Evolutionary conservation across 2,888 invertebrate genomes (phyloP), one percentile per base, ranked within the genome.

Genomic region (Ennomos quercinarius): DNA sequence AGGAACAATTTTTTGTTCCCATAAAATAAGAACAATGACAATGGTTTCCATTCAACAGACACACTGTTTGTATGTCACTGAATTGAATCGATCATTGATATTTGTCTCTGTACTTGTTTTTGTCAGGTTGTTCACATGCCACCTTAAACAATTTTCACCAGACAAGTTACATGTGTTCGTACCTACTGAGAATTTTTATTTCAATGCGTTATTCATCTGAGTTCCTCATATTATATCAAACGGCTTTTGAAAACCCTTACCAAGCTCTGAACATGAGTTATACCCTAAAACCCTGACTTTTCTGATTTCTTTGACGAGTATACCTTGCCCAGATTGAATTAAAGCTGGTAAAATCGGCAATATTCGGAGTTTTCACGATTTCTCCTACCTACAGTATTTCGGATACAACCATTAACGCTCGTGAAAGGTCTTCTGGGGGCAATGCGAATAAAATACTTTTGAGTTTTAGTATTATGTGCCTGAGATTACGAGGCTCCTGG

Each of bases 61-160:
- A 58, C 57, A 53, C 52, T 51, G 49, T 61, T 63, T 64, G 59
- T 66, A 48, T 63, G 68, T 67, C 63, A 64, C 61, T 67, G 52
- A 50, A 64, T 68, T 70, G 65, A 65, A 68, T 70, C 64, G 62
- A 67, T 65, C 64, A 64, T 63, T 61, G 47, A 61, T 63, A 57
- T 66, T 58, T 48, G 57, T 63, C 56, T 48, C 5, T 66, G 57
- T 63, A 57, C 63, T 68, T 71, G 66, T 68, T 51, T 64, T 64
- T 61, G 41, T 46, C 17, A 8, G 12, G 1, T 13, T 36, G 40
- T 44, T 48, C 58, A 36, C 48, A 48, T 35, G 52, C 37, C 13
- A 43, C 37, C 6, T 27, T 27, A 27, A 4, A 27, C 27, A 27
- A 27, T 27, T 27, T 27, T 27, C 27, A 27, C 27, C 3, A 6